Evolutionary conservation across 1,140 invertebrate species (phyloP).

Genomic region (Vollenhovia emeryi): DNA sequence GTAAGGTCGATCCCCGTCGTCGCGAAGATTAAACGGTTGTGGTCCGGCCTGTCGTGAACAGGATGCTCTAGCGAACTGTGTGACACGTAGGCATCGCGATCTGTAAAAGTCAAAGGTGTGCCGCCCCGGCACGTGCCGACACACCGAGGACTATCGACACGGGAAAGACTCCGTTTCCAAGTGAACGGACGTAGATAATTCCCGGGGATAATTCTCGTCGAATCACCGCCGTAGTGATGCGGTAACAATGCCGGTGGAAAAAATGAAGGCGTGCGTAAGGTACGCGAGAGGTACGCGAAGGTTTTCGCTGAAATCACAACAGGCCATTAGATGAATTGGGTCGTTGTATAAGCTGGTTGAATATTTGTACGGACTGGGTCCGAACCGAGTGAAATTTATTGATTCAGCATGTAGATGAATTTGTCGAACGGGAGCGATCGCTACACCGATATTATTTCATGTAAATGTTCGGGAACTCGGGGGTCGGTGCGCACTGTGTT

Average conservation of each 20-base stretch:
- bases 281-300: neutral
- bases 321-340: conserved; percentile 4
- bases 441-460: neutral
- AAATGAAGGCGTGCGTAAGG: neutral
- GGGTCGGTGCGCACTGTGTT: neutral
- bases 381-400: neutral
- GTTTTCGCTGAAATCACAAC: conserved; percentile 10
- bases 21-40: conserved; percentile 22
- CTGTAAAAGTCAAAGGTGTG: conserved; percentile 32
- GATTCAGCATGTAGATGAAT: neutral
- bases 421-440: neutral
- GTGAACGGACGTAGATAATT: neutral
- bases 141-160: neutral
- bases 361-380: neutral
- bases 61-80: conserved; percentile 5
- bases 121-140: neutral
- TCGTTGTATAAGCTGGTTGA: conserved; percentile 5
- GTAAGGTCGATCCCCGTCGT: conserved; percentile 2
- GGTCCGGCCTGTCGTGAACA: neutral
- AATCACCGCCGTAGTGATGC: neutral
- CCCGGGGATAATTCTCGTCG: neutral
- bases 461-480: neutral
- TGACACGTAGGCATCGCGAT: conserved; percentile 37
- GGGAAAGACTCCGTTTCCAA: neutral
- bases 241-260: neutral